Evolutionary conservation across 2,888 invertebrate genomes (phyloP).

Genomic region (Drosophila rubida): DNA sequence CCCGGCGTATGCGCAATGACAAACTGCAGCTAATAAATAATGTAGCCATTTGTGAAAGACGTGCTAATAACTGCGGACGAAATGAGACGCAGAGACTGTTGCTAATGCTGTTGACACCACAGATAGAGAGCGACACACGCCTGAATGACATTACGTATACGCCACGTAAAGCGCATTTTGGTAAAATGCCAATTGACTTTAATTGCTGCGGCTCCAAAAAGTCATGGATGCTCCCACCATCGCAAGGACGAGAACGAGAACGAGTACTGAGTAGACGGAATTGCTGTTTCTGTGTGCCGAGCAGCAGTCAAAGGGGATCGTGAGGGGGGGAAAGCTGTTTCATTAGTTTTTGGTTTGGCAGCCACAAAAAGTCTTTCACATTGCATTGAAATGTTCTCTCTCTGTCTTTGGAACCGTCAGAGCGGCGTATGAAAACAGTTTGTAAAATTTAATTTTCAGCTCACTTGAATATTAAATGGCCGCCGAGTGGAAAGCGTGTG

Average conservation of each 20-base stretch:
- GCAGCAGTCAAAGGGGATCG: neutral
- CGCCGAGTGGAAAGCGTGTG: neutral
- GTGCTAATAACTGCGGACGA: constrained; percentile 56
- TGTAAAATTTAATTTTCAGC: constrained; percentile 72
- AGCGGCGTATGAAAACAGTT: constrained; percentile 42
- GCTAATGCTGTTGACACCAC: constrained; percentile 26
- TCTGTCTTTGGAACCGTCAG: neutral
- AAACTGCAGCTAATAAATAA: constrained; percentile 55
- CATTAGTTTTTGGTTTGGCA: constrained; percentile 67
- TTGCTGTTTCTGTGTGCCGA: neutral
- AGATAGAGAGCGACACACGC: constrained; percentile 17
- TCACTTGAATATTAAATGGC: constrained; percentile 65
- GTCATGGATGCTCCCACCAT: constrained; percentile 30
- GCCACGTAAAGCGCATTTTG: constrained; percentile 67
- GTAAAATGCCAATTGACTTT: constrained; percentile 79
- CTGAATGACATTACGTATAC: constrained; percentile 62
- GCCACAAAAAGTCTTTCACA: constrained; percentile 63
- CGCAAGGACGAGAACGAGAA: constrained; percentile 12
- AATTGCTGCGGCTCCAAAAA: constrained; percentile 69
- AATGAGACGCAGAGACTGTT: constrained; percentile 10
- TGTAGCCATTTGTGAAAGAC: constrained; percentile 45
- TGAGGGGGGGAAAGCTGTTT: constrained; percentile 38
- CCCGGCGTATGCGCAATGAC: constrained; percentile 41
- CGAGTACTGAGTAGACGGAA: constrained; percentile 6
- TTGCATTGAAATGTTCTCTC: constrained; percentile 32